Conservation (phyloP, 2,113 vertebrate species). For the Microtus pennsylvanicus region DNA sequence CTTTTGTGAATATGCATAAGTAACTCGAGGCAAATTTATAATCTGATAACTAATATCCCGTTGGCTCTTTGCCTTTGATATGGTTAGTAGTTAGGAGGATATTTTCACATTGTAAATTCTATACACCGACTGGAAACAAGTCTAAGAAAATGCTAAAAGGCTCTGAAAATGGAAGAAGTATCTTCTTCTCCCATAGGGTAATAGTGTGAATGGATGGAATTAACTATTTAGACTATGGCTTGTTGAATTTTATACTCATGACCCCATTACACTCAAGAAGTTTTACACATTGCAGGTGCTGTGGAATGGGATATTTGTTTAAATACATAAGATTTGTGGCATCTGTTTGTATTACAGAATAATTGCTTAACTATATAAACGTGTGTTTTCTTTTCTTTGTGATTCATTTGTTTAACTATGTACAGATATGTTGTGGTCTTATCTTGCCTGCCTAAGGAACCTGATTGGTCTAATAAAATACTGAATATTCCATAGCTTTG, state of each 20-base stretch:
- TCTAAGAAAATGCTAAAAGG: neutral
- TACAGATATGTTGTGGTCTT: neutral
- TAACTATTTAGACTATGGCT: neutral
- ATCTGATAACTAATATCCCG: neutral
- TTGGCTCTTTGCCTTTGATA: neutral
- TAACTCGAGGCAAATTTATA: neutral
- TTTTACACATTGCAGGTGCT: neutral
- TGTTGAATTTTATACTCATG: neutral
- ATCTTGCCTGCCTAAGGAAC: neutral
- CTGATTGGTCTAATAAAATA: neutral
- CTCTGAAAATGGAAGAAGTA: neutral
- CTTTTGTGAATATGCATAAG: neutral
- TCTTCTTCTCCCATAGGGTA: fast-evolving
- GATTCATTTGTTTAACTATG: neutral
- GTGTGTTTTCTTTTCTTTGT: neutral
- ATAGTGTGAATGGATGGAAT: neutral
- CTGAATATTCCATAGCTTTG: neutral
- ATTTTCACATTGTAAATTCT: neutral
- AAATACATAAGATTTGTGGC: neutral
- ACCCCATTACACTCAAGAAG: neutral
- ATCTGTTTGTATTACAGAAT: neutral
- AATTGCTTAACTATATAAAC: neutral
- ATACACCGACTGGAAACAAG: neutral
- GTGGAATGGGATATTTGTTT: neutral
- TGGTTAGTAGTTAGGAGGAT: neutral